Evolutionary conservation across 2,888 invertebrate species (phyloP), one percentile per base, ranked within the genome.

Genomic region (Petrophora chlorosata): DNA sequence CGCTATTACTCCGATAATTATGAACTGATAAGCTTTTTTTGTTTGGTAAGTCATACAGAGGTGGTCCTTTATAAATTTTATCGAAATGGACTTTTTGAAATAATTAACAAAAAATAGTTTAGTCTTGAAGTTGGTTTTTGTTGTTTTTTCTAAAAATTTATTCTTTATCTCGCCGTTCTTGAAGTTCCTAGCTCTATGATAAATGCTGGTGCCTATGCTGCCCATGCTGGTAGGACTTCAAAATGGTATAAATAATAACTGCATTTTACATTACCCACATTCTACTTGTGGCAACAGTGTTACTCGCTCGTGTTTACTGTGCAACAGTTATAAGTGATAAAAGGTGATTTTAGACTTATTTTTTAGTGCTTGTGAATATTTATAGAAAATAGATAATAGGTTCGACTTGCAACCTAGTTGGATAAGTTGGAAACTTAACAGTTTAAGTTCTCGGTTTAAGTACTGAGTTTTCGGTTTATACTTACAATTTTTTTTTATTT

Each of bases 211-310:
- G 25, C 25, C 9, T 25, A 25, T 25, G 10, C 25, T 4, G 3
- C 9, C 3, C 10, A 9, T 25, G 10, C 2, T 10, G 25, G 10
- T 2, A 25, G 25, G 5, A 3, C 25, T 25, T 9, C 2, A 3
- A 5, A 25, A 10, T 25, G 5, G 25, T 25, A 25, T 25, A 44
- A 36, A 44, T 17, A 36, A n/a, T 10, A 44, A n/a, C 17, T 36
- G 36, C 30, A 12, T 30, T 38, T 30, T 44, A 13, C 12, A 8
- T 8, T 10, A 17, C 3, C 12, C 36, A 44, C 13, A 44, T 17
- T 16, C 12, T 5, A 43, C 4, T 43, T 10, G 10, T n/a, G 12
- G 10, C 5, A 25, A 23, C 23, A 36, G 42, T 34, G 36, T 25
- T 16, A 16, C 9, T 8, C 12, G 9, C 30, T 44, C 10, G 36